Conservation (phyloP, 2,113 vertebrate genomes). For the Stictonetta naevosa region DNA sequence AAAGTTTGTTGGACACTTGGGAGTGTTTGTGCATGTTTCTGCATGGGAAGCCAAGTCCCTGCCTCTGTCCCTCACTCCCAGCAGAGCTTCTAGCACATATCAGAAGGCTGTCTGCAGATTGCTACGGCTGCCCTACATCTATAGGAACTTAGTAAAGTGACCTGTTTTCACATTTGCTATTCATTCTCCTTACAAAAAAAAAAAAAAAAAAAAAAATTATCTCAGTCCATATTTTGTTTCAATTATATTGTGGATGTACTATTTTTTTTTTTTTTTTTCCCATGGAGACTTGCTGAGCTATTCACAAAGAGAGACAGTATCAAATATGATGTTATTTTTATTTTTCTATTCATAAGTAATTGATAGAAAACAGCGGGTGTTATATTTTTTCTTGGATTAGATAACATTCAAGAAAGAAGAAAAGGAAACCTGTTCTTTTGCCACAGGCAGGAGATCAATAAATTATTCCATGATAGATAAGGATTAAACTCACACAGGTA, state of each 20-base stretch:
- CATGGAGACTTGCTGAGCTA: neutral
- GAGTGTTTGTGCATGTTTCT: neutral
- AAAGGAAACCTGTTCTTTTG: neutral
- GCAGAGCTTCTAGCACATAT: neutral
- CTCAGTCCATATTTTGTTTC: neutral
- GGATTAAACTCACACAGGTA: neutral
- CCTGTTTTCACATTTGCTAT: neutral
- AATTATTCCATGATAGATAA: constrained; percentile 25
- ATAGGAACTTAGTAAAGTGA: neutral
- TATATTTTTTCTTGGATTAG: constrained; percentile 12
- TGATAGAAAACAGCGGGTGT: constrained; percentile 44
- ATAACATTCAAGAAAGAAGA: constrained; percentile 43
- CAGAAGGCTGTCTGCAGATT: neutral
- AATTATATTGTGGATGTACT: neutral
- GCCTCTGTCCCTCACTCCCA: neutral
- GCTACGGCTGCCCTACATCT: neutral
- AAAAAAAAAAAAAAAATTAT: neutral
- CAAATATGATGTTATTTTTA: neutral
- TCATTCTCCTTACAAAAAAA: neutral
- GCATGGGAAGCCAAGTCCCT: neutral
- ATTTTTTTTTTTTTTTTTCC: neutral
- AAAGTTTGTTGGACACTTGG: neutral
- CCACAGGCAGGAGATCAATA: neutral
- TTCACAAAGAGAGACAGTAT: neutral
- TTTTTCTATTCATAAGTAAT: neutral